phyloP scores from a whole-genome alignment of 1,140 invertebrate genomes.

The Brachionus asplanchnoidis region DNA sequence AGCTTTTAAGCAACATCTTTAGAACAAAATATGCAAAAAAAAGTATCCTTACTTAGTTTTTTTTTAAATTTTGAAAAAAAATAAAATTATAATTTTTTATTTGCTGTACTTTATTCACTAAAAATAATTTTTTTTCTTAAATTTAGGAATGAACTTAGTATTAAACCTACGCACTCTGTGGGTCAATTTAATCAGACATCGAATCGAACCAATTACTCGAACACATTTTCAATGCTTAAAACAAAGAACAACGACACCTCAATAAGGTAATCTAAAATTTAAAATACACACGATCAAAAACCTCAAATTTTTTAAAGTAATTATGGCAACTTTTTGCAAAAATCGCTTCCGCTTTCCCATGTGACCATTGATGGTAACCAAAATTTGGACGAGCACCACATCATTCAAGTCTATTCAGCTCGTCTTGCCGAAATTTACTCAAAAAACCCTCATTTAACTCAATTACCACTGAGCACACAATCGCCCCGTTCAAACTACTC shows the following conservation, averaged over 20 bases:
- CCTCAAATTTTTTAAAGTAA: neutral
- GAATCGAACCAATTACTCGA: neutral
- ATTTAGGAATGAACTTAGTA: neutral
- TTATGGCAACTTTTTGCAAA: neutral
- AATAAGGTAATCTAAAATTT: neutral
- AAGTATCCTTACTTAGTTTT: too few relatives aligned
- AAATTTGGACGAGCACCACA: constrained; percentile 6
- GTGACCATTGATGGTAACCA: neutral
- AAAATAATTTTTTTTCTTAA: neutral
- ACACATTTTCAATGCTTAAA: constrained; percentile 11
- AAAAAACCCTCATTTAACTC: neutral
- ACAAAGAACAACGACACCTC: neutral
- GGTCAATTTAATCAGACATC: neutral
- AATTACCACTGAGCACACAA: neutral
- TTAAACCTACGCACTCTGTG: neutral
- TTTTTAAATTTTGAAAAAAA: neutral
- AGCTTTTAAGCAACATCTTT: too few relatives aligned
- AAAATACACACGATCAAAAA: neutral
- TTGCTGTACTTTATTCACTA: too few relatives aligned
- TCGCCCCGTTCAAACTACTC: constrained; percentile 1
- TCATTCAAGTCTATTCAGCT: neutral
- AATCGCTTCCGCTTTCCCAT: neutral
- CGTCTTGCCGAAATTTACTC: constrained; percentile 19
- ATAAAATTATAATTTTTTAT: neutral
- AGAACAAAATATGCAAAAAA: too few relatives aligned